Evolutionary conservation across 2,888 invertebrate species (phyloP).

Genomic region (Stenoptilia bipunctidactyla): DNA sequence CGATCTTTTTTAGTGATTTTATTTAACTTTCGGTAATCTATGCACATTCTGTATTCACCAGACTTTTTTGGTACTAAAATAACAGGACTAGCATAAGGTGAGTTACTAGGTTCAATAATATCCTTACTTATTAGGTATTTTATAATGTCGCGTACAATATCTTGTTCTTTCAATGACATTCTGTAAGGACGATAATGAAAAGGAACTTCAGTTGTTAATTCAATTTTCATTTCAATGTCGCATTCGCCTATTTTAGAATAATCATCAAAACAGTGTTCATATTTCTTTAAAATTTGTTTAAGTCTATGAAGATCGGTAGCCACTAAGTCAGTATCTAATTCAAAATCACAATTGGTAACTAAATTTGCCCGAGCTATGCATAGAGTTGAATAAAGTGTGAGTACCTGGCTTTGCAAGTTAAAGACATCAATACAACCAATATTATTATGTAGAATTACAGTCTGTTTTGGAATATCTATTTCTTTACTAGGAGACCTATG

Average conservation of each 20-base stretch:
- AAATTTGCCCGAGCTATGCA: background rate
- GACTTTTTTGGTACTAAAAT: constrained; percentile 8
- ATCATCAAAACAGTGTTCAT: too few relatives aligned
- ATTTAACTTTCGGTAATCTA: constrained; percentile 13
- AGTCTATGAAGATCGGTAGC: background rate
- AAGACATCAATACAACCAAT: too few relatives aligned
- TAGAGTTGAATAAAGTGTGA: background rate
- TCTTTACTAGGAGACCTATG: background rate
- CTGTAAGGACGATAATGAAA: constrained; percentile 11
- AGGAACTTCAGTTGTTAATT: constrained; percentile 5
- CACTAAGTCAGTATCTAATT: background rate
- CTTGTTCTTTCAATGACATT: constrained; percentile 8
- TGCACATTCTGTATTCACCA: constrained; percentile 11
- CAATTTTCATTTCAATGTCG: constrained; percentile 6
- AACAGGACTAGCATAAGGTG: constrained; percentile 13
- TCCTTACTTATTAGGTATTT: too few relatives aligned
- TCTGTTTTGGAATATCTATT: background rate
- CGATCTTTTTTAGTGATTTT: constrained; percentile 9
- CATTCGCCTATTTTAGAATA: background rate
- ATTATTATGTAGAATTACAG: background rate
- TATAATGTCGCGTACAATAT: too few relatives aligned
- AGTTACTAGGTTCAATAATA: constrained; percentile 10
- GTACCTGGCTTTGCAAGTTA: background rate
- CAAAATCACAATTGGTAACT: background rate
- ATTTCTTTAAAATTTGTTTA: background rate